Base-by-base conservation (phyloP, 2,113 vertebrate genomes). In the Sigmodon hispidus region DNA sequence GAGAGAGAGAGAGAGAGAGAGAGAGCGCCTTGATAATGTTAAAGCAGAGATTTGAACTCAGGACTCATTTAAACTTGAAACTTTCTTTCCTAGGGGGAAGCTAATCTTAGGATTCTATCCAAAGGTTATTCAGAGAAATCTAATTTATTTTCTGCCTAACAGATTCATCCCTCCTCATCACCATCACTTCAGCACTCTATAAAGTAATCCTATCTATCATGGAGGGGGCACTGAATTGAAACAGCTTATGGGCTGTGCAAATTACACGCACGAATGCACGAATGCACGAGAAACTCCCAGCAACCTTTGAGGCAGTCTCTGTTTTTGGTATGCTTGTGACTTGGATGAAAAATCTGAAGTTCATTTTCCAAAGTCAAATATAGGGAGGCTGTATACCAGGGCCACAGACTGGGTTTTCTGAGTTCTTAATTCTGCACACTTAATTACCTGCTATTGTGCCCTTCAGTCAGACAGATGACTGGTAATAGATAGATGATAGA, bases 1-100 rank as follows among this genome's bases (percentile, higher is more conserved):
- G 50, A 52, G 50, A 52, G 50, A 52, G 50, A 52, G 50, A 52
- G 50, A 52, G 50, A 52, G 50, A 52, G 50, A 52, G 50, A 52
- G 50, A 52, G 50, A 52, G 4, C 6, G 17, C 1, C 73, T 61
- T 40, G 48, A 36, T 15, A 59, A 90, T 93, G 84, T 29, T 77
- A 67, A 80, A 77, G 26, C 29, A 81, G 16, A 52, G 36, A 67
- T 92, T 86, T 94, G 90, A 96, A 83, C 67, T 96, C 9, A 40
- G 11, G 40, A 69, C 76, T 89, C 52, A 13, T 87, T 12, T 88
- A 52, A 52, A 48, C 77, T 52, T 34, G 73, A 89, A 77, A 61
- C 72, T 19, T 59, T 0, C 34, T 80, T 48, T 92, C 73, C 61
- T 86, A 15, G 12, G 73, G 31, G 31, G 50, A 83, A 3, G 22